Percentiles rank a stretch among this genome's conserved stretches.
Conservation (phyloP, 2,797 vertebrate species). For the Gallirallus australis region DNA sequence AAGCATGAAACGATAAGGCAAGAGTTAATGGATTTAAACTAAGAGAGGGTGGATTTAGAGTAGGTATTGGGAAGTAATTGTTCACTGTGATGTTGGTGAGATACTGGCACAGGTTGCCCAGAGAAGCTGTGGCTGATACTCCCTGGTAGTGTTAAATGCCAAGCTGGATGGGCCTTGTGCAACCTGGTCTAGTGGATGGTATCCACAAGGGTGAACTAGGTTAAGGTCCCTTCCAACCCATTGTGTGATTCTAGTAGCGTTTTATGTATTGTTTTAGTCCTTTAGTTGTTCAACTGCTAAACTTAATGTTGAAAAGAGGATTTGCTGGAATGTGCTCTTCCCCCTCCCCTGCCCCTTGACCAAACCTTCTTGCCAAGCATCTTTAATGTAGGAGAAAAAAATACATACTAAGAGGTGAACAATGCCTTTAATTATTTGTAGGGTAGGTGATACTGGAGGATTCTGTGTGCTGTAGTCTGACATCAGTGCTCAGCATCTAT, state of each 20-base stretch:
- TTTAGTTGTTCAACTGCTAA: neutral
- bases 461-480: neutral
- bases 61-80: too few relatives aligned
- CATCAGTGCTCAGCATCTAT: neutral
- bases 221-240: too few relatives aligned
- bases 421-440: neutral
- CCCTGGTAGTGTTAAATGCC: too few relatives aligned
- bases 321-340: neutral
- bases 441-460: neutral
- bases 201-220: too few relatives aligned
- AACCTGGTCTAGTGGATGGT: too few relatives aligned
- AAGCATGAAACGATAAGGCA: too few relatives aligned
- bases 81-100: too few relatives aligned
- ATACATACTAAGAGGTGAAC: neutral
- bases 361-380: neutral
- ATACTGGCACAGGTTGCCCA: too few relatives aligned
- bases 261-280: neutral
- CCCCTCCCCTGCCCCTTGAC: neutral
- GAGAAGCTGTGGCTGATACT: too few relatives aligned
- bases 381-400: neutral
- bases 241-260: neutral
- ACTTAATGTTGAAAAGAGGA: neutral
- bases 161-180: too few relatives aligned
- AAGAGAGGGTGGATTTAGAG: too few relatives aligned
- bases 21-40: too few relatives aligned